phyloP scores from a whole-genome alignment of 2,797 vertebrate species.

The Melanogrammus aeglefinus region DNA sequence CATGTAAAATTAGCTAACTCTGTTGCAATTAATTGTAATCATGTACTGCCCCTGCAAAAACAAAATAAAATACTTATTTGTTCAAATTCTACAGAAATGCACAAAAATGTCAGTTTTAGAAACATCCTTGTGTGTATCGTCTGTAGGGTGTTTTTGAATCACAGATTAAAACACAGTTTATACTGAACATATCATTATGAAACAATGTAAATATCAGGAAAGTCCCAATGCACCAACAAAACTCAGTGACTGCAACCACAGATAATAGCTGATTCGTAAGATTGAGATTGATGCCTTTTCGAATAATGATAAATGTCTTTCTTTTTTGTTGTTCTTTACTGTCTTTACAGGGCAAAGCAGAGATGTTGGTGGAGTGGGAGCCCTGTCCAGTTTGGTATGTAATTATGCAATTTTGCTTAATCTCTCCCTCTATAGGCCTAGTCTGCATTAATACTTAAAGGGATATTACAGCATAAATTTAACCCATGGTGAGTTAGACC shows the following conservation, averaged over 20 bases:
- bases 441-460: too few relatives aligned
- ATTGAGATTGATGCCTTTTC: too few relatives aligned
- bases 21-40: too few relatives aligned
- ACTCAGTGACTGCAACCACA: not conserved
- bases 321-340: not conserved
- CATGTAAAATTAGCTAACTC: too few relatives aligned
- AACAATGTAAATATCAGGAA: not conserved
- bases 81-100: too few relatives aligned
- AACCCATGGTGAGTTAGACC: too few relatives aligned
- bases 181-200: not conserved
- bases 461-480: too few relatives aligned
- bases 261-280: not conserved
- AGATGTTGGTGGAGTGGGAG: not conserved
- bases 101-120: not conserved
- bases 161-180: not conserved
- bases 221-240: not conserved
- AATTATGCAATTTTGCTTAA: not conserved
- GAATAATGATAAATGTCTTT: not conserved
- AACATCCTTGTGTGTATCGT: not conserved
- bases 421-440: not conserved
- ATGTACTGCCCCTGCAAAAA: too few relatives aligned
- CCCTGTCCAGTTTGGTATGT: conserved; percentile 3
- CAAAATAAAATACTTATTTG: too few relatives aligned
- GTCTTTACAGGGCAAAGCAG: not conserved
- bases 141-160: not conserved